Evolutionary conservation across 2,888 invertebrate genomes (phyloP).

Genomic region (Busseola fusca): DNA sequence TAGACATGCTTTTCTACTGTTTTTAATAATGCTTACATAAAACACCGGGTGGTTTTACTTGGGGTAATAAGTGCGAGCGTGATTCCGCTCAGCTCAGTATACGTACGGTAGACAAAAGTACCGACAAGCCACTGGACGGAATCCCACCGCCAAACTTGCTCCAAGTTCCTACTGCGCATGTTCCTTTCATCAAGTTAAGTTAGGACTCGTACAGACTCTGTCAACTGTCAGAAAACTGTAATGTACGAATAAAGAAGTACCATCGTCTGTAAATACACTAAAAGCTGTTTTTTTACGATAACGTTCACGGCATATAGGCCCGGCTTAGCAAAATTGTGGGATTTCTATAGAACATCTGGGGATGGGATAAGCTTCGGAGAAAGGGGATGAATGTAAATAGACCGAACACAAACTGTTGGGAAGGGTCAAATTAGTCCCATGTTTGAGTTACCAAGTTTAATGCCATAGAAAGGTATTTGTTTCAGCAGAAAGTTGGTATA

Average conservation of each 20-base stretch:
- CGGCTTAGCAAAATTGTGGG: slow-evolving; percentile 35
- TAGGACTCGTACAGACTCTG: slow-evolving; percentile 58
- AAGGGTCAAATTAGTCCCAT: slow-evolving; percentile 47
- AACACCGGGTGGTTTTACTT: slow-evolving; percentile 79
- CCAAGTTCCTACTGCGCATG: slow-evolving; percentile 67
- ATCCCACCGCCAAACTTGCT: slow-evolving; percentile 57
- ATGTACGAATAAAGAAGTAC: not conserved
- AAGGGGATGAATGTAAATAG: slow-evolving; percentile 47
- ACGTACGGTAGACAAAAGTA: slow-evolving; percentile 72
- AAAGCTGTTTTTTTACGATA: slow-evolving; percentile 49
- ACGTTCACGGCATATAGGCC: slow-evolving; percentile 36
- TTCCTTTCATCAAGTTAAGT: slow-evolving; percentile 59
- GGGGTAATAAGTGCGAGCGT: slow-evolving; percentile 70
- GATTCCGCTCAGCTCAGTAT: slow-evolving; percentile 58
- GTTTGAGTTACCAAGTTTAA: slow-evolving; percentile 50
- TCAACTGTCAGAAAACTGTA: slow-evolving; percentile 22
- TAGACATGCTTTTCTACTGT: slow-evolving; percentile 82
- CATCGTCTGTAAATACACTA: slow-evolving; percentile 17
- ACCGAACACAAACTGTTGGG: slow-evolving; percentile 38
- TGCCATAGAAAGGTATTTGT: slow-evolving; percentile 13
- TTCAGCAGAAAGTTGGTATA: slow-evolving; percentile 11
- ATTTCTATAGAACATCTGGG: slow-evolving; percentile 43
- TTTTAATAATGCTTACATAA: slow-evolving; percentile 84
- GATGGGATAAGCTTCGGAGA: slow-evolving; percentile 33
- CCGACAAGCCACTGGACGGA: slow-evolving; percentile 75